Base-by-base conservation (phyloP, 2,888 invertebrate genomes). In the Pedicia rivosa region DNA sequence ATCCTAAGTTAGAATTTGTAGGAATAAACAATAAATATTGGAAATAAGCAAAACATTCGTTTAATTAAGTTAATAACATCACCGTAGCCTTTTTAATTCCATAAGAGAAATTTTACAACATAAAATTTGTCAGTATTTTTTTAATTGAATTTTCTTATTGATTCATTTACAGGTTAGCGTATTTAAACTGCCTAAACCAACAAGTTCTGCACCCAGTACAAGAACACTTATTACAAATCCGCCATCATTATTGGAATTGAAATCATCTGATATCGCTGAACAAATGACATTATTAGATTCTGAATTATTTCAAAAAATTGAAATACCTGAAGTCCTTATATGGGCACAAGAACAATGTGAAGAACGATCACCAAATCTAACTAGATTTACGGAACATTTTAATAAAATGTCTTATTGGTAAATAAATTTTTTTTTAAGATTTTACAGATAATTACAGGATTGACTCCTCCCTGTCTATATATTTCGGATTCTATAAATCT, bases 351-450 rank as follows among this genome's bases (percentile, higher is more conserved):
- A 97, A 57, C 97, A 97, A 62, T 88, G 87, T 46, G 97, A 97
- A 60, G 94, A 95, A 56, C 73, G 84, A 48, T 92, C 94, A 54
- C 95, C 95, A 3, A 97, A 98, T 63, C 70, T 98, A 40, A 94
- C 92, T 22, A 69, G 82, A 46, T 98, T 98, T 57, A 98, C 98
- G 0, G 94, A 95, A 58, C 97, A 98, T 63, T 98, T 98, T 62
- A 98, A 98, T 59, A 95, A 97, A 65, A 92, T 95, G 90, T 94
- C 94, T 40, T 95, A 87, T 55, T 95, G 95, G 95, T n/a, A n/a
- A n/a, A n/a, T n/a, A n/a, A 53, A 60, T 47, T 37, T 20, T 17
- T 32, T 39, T n/a, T 25, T 13, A 27, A 36, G 4, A 12, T 9
- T 9, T 24, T 37, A 17, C 20, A 19, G 10, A 34, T 22, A 33